Percentiles rank a stretch among this genome's conserved stretches.
phyloP scores from a whole-genome alignment of 1,140 invertebrate species.

The Drosophila prosaltans region DNA sequence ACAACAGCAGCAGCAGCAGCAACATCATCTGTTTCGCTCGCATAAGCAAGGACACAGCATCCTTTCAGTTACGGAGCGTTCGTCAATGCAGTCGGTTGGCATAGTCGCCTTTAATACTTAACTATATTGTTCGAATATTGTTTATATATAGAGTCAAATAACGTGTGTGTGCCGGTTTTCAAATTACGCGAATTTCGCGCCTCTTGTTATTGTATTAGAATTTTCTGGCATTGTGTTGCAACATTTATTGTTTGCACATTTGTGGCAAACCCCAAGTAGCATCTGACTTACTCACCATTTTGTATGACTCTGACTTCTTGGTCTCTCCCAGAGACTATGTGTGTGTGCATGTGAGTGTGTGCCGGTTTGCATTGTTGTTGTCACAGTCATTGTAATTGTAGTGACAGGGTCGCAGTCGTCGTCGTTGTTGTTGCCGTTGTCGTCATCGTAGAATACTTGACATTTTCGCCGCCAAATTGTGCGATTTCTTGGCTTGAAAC shows the following conservation, averaged over 20 bases:
- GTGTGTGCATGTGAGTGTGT: conserved; percentile 21
- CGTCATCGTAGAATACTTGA: conserved; percentile 66
- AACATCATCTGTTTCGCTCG: conserved; percentile 30
- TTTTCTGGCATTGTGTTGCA: conserved; percentile 32
- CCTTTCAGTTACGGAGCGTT: conserved; percentile 68
- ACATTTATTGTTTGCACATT: conserved; percentile 36
- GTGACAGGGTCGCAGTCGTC: conserved; percentile 50
- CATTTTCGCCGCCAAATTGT: conserved; percentile 80
- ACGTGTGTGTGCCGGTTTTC: conserved; percentile 36
- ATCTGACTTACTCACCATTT: conserved; percentile 34
- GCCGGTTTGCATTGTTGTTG: conserved; percentile 63
- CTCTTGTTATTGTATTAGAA: conserved; percentile 8
- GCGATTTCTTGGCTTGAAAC: conserved; percentile 57
- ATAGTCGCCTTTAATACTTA: conserved; percentile 16
- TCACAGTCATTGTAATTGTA: conserved; percentile 58
- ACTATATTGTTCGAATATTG: conserved; percentile 14
- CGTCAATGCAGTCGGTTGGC: conserved; percentile 62
- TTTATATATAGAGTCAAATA: conserved; percentile 13
- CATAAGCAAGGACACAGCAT: conserved; percentile 54
- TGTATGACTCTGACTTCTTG: conserved; percentile 28
- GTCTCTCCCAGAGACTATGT: conserved; percentile 1
- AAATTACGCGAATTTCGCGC: conserved; percentile 56
- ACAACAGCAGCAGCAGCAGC: conserved; percentile 20
- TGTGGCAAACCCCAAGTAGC: conserved; percentile 34
- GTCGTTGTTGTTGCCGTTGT: conserved; percentile 28